Evolutionary conservation across 2,113 vertebrate genomes (phyloP), one percentile per base, ranked within the genome.

Genomic region (Cynopterus brachyotis): DNA sequence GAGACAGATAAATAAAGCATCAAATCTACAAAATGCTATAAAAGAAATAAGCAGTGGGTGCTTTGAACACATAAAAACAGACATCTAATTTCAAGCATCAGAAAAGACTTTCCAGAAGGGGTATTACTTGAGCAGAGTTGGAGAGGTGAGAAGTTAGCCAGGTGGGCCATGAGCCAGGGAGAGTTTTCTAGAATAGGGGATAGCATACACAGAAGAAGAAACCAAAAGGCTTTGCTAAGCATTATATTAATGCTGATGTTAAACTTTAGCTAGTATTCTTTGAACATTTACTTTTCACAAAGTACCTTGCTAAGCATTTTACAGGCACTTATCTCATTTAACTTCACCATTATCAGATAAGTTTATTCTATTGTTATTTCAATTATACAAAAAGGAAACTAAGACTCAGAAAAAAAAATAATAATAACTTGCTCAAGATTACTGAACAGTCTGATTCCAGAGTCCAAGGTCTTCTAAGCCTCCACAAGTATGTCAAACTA

Each of bases 41-140:
- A 78, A 91, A 88, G 59, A 84, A 89, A 81, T 50, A 91, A 84
- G 26, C 16, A 89, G 5, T 85, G 72, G 24, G 35, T 69, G 17
- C 50, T 45, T 19, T 9, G 15, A 7, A 75, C 30, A 53, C 47
- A 86, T 89, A 78, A 89, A 83, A 40, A 72, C 47, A 62, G 35
- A 85, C 19, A 73, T 40, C 80, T 92, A 94, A 96, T 94, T 95
- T 94, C 35, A 92, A 90, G 35, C 24, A 66, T 55, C 70, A 73
- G 45, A 76, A 64, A 86, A 78, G 30, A 72, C 6, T 89, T 94
- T 42, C 75, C 55, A 32, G 47, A 72, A 30, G 11, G 69, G 30
- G 15, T 26, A 32, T 91, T 55, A 92, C 66, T 19, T 47, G 64
- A 76, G 32, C 45, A 40, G 9, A 85, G 30, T 35, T 94, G 59